phyloP scores from a whole-genome alignment of 2,797 vertebrate genomes.

The Alca torda region DNA sequence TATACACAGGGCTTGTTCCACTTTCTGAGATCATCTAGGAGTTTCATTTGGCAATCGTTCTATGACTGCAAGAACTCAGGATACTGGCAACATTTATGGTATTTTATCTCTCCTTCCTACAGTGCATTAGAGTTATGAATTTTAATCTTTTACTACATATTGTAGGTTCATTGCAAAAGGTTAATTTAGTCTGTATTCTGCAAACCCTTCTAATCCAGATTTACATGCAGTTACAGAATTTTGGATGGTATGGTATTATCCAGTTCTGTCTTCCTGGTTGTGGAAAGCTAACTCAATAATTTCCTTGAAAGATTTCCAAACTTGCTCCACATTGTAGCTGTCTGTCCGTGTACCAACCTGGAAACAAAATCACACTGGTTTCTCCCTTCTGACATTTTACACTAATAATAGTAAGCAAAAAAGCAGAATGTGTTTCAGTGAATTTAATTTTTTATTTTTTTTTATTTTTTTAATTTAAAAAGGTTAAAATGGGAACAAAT shows the following conservation, averaged over 20 bases:
- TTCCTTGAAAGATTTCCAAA: neutral
- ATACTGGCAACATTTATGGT: neutral
- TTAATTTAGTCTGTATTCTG: neutral
- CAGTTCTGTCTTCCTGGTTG: neutral
- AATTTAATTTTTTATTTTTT: neutral
- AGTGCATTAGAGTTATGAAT: neutral
- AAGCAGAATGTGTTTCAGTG: neutral
- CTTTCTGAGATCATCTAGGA: neutral
- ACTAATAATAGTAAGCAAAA: neutral
- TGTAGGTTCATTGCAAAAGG: neutral
- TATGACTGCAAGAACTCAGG: neutral
- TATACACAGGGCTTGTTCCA: neutral
- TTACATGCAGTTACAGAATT: neutral
- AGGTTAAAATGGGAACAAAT: neutral
- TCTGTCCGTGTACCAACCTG: neutral
- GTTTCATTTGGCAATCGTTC: neutral
- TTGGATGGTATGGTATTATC: neutral
- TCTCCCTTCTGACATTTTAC: neutral
- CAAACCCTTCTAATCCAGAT: neutral
- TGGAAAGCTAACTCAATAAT: neutral
- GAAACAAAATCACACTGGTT: conserved; percentile 12
- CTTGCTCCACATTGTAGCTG: neutral
- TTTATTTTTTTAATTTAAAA: neutral
- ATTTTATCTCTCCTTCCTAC: neutral
- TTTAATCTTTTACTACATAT: neutral